Conservation (phyloP, 2,888 invertebrate species). For the Melikaiella ostensackeni region DNA sequence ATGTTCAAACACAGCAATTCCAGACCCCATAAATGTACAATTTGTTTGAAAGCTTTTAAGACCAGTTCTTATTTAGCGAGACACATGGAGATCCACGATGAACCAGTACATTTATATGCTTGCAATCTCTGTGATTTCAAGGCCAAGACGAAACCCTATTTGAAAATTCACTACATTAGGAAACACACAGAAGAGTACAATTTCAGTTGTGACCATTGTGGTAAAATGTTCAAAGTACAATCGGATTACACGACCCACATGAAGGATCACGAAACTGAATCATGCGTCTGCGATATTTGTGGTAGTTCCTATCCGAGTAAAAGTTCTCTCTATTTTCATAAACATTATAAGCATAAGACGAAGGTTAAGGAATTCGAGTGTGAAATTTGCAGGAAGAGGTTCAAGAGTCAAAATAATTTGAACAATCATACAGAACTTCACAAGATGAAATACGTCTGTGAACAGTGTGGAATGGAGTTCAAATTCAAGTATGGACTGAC, state of each 20-base stretch:
- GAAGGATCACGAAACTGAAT: constrained; percentile 72
- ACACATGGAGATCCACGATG: constrained; percentile 71
- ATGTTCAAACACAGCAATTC: constrained; percentile 71
- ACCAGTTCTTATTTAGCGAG: constrained; percentile 65
- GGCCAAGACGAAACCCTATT: constrained; percentile 68
- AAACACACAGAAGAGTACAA: constrained; percentile 64
- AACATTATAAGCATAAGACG: constrained; percentile 70
- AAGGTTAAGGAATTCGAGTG: constrained; percentile 70
- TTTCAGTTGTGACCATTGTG: constrained; percentile 80
- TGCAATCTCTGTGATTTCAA: constrained; percentile 69
- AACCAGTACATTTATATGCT: constrained; percentile 57
- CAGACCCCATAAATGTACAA: constrained; percentile 66
- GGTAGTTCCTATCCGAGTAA: constrained; percentile 69
- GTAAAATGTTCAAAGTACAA: constrained; percentile 79
- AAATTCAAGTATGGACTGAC: constrained; percentile 69
- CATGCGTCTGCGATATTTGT: constrained; percentile 72
- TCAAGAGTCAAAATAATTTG: constrained; percentile 70
- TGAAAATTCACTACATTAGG: constrained; percentile 54
- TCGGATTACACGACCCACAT: constrained; percentile 79
- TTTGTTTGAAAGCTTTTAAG: constrained; percentile 70
- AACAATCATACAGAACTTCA: constrained; percentile 67
- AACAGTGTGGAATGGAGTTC: constrained; percentile 73
- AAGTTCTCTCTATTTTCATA: constrained; percentile 72
- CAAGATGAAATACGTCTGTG: constrained; percentile 71
- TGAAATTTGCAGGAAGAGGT: constrained; percentile 66